Evolutionary conservation across 2,888 invertebrate genomes (phyloP).

Genomic region (Eueremaeus valkanovi): DNA sequence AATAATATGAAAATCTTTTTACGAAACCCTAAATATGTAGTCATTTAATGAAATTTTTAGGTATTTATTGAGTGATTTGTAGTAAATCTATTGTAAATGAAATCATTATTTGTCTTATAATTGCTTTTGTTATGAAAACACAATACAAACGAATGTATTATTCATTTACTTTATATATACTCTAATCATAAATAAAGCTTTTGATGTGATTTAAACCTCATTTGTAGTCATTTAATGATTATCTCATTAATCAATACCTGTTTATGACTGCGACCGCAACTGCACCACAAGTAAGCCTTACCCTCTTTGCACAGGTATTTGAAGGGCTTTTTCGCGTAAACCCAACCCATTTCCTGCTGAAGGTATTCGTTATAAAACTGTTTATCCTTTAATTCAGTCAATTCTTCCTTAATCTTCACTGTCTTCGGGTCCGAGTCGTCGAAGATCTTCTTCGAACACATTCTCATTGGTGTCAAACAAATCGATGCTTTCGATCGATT

Average conservation of each 20-base stretch:
- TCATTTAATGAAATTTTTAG: not conserved
- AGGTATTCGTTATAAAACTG: constrained; percentile 45
- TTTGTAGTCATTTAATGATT: no score
- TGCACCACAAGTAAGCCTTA: constrained; percentile 83
- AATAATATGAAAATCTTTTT: no score
- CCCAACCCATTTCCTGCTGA: constrained; percentile 67
- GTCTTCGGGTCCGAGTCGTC: constrained; percentile 40
- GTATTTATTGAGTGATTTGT: constrained; percentile 13
- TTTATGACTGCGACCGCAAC: constrained; percentile 83
- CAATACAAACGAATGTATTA: constrained; percentile 20
- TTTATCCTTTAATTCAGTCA: constrained; percentile 45
- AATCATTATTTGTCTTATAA: not conserved
- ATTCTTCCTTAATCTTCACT: constrained; percentile 39
- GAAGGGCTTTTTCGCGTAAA: constrained; percentile 87
- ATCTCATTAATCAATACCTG: constrained; percentile 56
- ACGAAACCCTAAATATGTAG: constrained; percentile 5
- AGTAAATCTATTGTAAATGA: not conserved
- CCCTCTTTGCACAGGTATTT: constrained; percentile 66
- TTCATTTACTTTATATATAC: constrained; percentile 19
- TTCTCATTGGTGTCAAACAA: not conserved
- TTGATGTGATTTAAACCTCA: constrained; percentile 18
- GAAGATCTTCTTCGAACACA: constrained; percentile 30
- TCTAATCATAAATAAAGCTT: not conserved
- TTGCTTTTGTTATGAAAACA: not conserved
- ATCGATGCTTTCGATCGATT: not conserved